Evolutionary conservation across 1,140 invertebrate species (phyloP), one percentile per base, ranked within the genome.

Genomic region (Drosophila pectinifera): DNA sequence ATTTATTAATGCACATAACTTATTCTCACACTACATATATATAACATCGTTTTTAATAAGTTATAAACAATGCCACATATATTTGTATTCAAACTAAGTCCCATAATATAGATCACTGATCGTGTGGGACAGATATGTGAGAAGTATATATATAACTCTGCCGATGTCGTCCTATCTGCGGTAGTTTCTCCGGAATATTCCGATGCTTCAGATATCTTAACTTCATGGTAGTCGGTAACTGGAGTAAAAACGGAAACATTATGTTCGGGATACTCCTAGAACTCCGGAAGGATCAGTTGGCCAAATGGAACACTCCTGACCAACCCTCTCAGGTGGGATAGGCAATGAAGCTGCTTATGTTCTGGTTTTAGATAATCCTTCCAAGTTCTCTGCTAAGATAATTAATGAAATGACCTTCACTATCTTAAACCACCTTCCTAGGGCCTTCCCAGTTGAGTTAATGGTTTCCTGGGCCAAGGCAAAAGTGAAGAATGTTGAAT

Each of bases 371-470:
- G 22, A 24, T 46, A 11, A 34, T 34, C 31, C 11, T 34, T 34
- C 10, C 2, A 3, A 18, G n/a, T 16, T 16, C 10, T 22, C 20
- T 16, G 16, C 14, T 5, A 10, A 16, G 26, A 28, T 26, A 16
- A 2, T 7, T 28, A 6, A 18, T 1, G 5, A 28, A 31, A 13
- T 16, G 10, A 31, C 16, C 43, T 24, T 46, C 10, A 13, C 10
- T 28, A 11, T 13, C 13, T 48, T 3, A 18, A 48, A 1, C 31
- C n/a, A 38, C 7, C 0, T 16, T 11, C 16, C 11, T n/a, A 22
- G 16, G 5, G 31, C 5, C 14, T 7, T 24, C 16, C 38, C 38
- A 63, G 64, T 78, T 59, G 42, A 80, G 57, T 56, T 80, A 80
- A 36, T 20, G 13, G 53, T 61, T 11, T 39, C 11, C 2, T 3